Evolutionary conservation across 1,140 invertebrate species (phyloP), one percentile per base, ranked within the genome.

Genomic region (Dinoponera quadriceps): DNA sequence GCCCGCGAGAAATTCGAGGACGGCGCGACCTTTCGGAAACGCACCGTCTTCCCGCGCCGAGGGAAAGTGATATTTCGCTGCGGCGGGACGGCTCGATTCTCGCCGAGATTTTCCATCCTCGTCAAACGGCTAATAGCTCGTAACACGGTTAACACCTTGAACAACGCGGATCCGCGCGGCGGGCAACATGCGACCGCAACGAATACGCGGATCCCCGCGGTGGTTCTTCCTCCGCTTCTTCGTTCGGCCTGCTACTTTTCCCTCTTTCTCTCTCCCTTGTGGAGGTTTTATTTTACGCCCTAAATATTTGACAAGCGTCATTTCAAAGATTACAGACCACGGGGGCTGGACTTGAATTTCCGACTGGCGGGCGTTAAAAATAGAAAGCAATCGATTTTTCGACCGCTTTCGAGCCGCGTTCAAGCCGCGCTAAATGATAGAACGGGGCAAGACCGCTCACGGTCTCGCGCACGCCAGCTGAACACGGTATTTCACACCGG

Each of bases 301-400:
- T 4, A 44, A 33, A 33, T 33, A 33, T 33, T 33, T 5, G 5
- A 33, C 5, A 33, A 33, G 29, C 2, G 29, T 33, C 29, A 33
- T 33, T 33, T 33, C 29, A 33, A 5, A 33, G 29, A 33, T n/a
- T 5, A 33, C 29, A 33, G 5, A 5, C 29, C 29, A 33, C 29
- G 29, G 29, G 29, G 29, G 29, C 29, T 33, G 29, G 5, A 3
- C 29, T 44, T 44, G 38, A 44, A 44, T 9, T 11, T 44, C 7
- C 38, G 7, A 44, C 38, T 44, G 38, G 38, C 38, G 3, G 0
- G 38, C 33, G 65, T 44, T 44, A 80, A 80, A 85, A 83, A 82
- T 81, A 82, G 80, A 83, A 83, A 83, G 80, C 77, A 85, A 71
- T 83, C 60, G 20, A 82, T 73, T 81, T 85, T 73, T 81, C 48